phyloP scores from a whole-genome alignment of 2,888 invertebrate genomes.

The Tetranychus piercei region DNA sequence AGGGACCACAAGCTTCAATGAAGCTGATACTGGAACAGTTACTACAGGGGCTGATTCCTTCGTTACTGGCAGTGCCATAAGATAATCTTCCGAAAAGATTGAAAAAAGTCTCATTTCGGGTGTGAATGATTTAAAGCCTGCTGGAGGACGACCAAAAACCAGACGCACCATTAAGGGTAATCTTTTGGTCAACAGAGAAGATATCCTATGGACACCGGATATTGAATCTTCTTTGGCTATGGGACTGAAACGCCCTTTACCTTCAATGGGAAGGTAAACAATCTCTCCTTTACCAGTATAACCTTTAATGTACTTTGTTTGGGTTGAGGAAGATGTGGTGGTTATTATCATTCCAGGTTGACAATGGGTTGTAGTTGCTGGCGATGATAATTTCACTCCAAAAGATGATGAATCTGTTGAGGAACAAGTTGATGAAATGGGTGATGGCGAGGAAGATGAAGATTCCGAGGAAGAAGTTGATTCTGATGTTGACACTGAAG shows the following conservation, averaged over 20 bases:
- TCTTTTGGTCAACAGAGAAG: slow-evolving; percentile 66
- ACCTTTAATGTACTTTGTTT: slow-evolving; percentile 51
- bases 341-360: not conserved
- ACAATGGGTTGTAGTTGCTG: not conserved
- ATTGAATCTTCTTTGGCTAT: slow-evolving; percentile 81
- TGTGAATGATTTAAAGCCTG: slow-evolving; percentile 43
- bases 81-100: slow-evolving; percentile 46
- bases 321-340: not conserved
- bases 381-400: not conserved
- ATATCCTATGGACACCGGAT: slow-evolving; percentile 78
- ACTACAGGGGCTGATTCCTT: slow-evolving; percentile 52
- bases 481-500: not conserved
- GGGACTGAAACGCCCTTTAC: slow-evolving; percentile 75
- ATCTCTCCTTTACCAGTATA: slow-evolving; percentile 64
- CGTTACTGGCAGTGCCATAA: slow-evolving; percentile 62
- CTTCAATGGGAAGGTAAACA: slow-evolving; percentile 61
- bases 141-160: slow-evolving; percentile 70
- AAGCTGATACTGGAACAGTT: slow-evolving; percentile 64
- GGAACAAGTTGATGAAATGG: not conserved
- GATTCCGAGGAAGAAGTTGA: not conserved
- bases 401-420: not conserved
- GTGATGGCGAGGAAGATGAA: not conserved
- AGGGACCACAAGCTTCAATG: slow-evolving; percentile 60
- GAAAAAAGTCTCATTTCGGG: slow-evolving; percentile 64
- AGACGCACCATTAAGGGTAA: slow-evolving; percentile 77